Conservation (phyloP, 1,140 invertebrate species). For the Trigoniulus corallinus region DNA sequence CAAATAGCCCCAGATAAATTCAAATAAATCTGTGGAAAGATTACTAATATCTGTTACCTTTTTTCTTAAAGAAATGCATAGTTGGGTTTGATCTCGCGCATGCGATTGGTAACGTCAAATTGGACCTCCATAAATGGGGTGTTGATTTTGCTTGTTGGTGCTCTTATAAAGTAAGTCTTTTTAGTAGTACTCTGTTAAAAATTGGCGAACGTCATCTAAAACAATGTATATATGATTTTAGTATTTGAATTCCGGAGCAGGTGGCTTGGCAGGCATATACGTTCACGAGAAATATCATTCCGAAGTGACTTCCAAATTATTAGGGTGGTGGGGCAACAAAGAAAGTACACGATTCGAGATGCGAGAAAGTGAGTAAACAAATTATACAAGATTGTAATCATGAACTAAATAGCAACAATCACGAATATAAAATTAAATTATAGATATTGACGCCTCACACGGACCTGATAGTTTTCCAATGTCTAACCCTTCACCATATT, state of each 20-base stretch:
- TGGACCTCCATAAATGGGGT: constrained; percentile 41
- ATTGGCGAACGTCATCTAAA: background rate
- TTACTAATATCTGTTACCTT: background rate
- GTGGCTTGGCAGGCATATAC: constrained; percentile 35
- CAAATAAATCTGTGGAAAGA: too few species aligned
- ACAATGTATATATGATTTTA: constrained; percentile 16
- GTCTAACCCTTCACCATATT: constrained; percentile 36
- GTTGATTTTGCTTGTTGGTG: constrained; percentile 51
- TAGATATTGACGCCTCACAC: constrained; percentile 28
- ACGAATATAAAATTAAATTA: constrained; percentile 3
- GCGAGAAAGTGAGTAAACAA: constrained; percentile 11
- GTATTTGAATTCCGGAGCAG: constrained; percentile 40
- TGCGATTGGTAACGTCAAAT: constrained; percentile 40
- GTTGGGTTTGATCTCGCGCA: constrained; percentile 47
- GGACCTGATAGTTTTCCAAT: constrained; percentile 34
- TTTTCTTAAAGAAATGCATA: constrained; percentile 31
- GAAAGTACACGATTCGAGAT: constrained; percentile 17
- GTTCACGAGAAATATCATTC: constrained; percentile 27
- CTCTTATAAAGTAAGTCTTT: constrained; percentile 40
- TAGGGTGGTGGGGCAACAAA: constrained; percentile 28
- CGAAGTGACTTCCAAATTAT: constrained; percentile 18
- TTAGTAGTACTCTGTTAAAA: background rate
- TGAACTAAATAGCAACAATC: too few species aligned
- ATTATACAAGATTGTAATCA: constrained; percentile 12
- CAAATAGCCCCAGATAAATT: too few species aligned